These are phyloP conservation scores for Rhabdomys pumilio DNA, from an alignment of 2,797 vertebrate genomes.

Conservation along the genomic window DNA sequence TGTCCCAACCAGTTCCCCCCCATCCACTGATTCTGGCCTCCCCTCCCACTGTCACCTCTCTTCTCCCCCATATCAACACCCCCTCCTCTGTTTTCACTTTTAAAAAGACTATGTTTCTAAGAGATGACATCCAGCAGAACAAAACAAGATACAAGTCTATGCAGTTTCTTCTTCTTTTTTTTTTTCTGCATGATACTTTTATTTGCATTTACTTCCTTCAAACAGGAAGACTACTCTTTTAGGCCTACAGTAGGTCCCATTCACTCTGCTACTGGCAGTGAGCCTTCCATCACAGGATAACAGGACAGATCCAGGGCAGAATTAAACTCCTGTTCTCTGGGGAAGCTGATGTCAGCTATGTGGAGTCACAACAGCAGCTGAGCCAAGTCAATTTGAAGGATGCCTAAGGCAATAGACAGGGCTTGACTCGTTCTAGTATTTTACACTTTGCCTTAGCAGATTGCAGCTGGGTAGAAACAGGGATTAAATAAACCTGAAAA, in stretches of 20 bases:
- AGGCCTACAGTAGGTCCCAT: not conserved
- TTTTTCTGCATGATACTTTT: not conserved
- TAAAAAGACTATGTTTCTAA: not conserved
- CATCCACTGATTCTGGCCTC: not conserved
- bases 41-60: not conserved
- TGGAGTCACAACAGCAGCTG: not conserved
- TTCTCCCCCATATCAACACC: not conserved
- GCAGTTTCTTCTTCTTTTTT: not conserved
- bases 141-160: not conserved
- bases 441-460: not conserved
- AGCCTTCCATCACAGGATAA: not conserved
- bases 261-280: not conserved
- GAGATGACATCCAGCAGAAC: not conserved
- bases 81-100: too few relatives aligned
- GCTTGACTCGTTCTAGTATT: not conserved
- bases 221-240: not conserved
- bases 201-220: not conserved
- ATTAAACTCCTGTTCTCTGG: not conserved
- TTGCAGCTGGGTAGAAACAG: not conserved
- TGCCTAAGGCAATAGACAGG: not conserved
- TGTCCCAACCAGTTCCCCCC: rapidly evolving
- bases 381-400: not conserved
- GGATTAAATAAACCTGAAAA: not conserved
- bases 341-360: not conserved
- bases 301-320: not conserved